These are phyloP conservation scores for Fulmarus glacialis DNA, from an alignment of 2,113 vertebrate species.

Conservation along the genomic window DNA sequence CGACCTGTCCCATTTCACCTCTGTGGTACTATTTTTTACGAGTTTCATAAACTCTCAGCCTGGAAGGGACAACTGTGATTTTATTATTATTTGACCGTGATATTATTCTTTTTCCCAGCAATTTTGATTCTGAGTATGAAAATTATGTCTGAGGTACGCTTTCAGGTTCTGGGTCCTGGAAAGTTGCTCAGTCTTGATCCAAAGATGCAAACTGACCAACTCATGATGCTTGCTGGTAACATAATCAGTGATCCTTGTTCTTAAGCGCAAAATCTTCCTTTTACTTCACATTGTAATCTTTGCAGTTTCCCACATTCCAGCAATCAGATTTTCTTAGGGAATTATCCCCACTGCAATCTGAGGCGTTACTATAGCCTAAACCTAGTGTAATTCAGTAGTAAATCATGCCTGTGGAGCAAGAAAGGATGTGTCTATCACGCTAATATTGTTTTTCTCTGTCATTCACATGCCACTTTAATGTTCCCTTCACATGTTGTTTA, in stretches of 20 bases:
- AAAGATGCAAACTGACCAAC: background rate
- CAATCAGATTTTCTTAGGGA: background rate
- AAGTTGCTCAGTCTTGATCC: background rate
- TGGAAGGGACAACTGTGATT: background rate
- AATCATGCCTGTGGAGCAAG: background rate
- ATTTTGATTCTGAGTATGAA: background rate
- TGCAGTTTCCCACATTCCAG: background rate
- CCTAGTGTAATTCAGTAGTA: background rate
- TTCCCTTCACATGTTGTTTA: background rate
- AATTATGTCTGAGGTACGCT: background rate
- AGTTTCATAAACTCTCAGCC: background rate
- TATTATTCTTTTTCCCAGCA: background rate
- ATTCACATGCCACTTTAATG: background rate
- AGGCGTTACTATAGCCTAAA: background rate
- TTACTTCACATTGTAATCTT: background rate
- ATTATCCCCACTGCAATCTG: background rate
- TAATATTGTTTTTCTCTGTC: slow-evolving; percentile 1
- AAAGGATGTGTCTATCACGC: background rate
- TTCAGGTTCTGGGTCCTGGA: background rate
- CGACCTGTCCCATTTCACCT: background rate
- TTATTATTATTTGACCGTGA: background rate
- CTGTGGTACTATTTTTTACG: background rate
- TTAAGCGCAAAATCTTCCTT: background rate
- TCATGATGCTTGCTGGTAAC: background rate
- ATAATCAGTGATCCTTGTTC: background rate